These are phyloP conservation scores for Brachyopa scutellaris DNA, from an alignment of 2,888 invertebrate species.

Conservation along the genomic window DNA sequence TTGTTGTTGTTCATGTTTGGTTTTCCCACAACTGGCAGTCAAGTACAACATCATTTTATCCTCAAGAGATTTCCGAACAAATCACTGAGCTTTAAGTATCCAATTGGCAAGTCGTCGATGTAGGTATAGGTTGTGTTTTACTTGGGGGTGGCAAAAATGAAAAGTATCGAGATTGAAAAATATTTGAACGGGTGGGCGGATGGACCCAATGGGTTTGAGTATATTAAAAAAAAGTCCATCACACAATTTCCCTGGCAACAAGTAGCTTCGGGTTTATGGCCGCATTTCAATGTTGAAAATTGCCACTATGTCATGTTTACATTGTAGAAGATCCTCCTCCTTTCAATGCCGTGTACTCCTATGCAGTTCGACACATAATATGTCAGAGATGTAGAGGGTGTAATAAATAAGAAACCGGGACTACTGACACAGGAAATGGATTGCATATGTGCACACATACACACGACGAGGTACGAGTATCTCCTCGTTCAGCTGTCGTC, in stretches of 20 bases:
- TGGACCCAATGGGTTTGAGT: too few relatives aligned
- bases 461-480: background rate
- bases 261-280: conserved; percentile 49
- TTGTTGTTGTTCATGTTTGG: background rate
- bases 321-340: conserved; percentile 52
- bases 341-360: background rate
- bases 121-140: background rate
- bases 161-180: background rate
- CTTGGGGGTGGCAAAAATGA: too few relatives aligned
- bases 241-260: background rate
- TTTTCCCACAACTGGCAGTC: conserved; percentile 1
- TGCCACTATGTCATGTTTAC: conserved; percentile 70
- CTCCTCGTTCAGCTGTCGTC: conserved; percentile 24
- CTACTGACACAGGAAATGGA: conserved; percentile 67
- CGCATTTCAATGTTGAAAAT: conserved; percentile 44
- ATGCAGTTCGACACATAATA: conserved; percentile 62
- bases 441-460: conserved; percentile 36
- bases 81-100: conserved; percentile 52
- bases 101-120: conserved; percentile 42
- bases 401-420: conserved; percentile 66
- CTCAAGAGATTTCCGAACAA: conserved; percentile 32
- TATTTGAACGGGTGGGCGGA: background rate
- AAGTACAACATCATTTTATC: conserved; percentile 9
- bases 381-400: conserved; percentile 58
- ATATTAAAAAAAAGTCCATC: conserved; percentile 13